A percentile compares a stretch with the other conserved stretches of the same genome.
Evolutionary conservation across 2,797 vertebrate genomes (phyloP).

Genomic region (Rhinophrynus dorsalis): DNA sequence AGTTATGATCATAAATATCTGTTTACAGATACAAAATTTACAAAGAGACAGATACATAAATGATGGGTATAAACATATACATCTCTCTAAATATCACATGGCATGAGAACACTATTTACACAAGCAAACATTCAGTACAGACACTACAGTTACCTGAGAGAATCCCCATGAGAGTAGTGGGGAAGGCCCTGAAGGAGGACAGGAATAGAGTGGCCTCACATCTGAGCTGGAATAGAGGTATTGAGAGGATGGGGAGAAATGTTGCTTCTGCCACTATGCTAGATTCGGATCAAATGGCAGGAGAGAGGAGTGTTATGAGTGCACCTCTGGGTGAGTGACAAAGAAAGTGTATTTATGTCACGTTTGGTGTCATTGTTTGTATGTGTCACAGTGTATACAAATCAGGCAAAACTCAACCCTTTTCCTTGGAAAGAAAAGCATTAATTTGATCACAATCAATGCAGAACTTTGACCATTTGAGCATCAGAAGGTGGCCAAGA

Average conservation of each 20-base stretch:
- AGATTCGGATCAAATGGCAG: background rate
- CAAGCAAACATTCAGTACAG: no score
- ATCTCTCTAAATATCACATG: background rate
- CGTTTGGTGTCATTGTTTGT: background rate
- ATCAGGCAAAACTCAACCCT: background rate
- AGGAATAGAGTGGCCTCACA: background rate
- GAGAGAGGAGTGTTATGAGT: background rate
- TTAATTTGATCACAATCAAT: no score
- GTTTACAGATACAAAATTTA: no score
- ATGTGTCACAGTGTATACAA: background rate
- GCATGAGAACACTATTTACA: background rate
- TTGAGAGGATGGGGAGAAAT: background rate
- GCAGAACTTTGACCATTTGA: no score
- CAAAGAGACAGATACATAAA: no score
- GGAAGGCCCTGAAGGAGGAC: background rate
- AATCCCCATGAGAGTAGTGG: background rate
- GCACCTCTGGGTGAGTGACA: background rate
- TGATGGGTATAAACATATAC: background rate
- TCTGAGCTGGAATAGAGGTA: no score
- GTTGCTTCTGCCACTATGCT: slow-evolving; percentile 13
- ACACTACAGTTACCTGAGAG: no score
- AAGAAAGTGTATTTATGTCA: background rate
- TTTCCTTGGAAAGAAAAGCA: background rate
- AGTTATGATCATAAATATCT: no score
- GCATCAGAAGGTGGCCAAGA: no score